Base-by-base conservation (phyloP, 2,888 invertebrate species). In the Philereme vetulata region DNA sequence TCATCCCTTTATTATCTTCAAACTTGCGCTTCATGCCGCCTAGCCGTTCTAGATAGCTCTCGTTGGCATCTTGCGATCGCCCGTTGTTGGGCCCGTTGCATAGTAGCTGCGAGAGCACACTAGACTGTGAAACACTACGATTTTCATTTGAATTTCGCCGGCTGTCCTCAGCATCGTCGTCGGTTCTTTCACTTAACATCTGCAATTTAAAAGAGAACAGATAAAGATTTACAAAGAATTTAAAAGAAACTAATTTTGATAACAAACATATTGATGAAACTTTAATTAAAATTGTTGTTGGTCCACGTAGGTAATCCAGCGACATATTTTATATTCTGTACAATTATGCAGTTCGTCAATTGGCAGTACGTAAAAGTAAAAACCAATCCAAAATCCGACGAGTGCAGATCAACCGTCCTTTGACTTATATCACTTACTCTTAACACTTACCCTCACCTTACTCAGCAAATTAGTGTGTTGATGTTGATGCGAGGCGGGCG, bases 141-240 rank as follows among this genome's bases (percentile, higher is more conserved):
- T 74, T 74, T 5, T 85, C 85, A 11, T 72, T 75, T 10, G 81
- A 75, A 69, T 83, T 86, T 74, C 86, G 93, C 71, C 93, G 91
- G 68, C 88, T 88, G 65, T 95, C 95, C 60, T 94, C 93, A 66
- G 95, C 94, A 71, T 96, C 96, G 71, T 96, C 96, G 73, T 96
- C 96, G 62, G 94, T 95, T 85, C 96, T 96, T 68, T 96, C 96
- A 80, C 96, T 97, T 66, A 97, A 90, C 83, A 97, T 94, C 96
- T 97, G 64, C 42, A 49, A 49, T 51, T 10, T 45, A 35, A 21
- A 21, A 56, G 44, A 3, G 7, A 4, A 21, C 21, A 21, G 21
- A 2, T 21, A 21, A 21, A 21, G 1, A 21, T 21, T 21, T 21
- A 21, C 21, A 21, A 21, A 21, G 21, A 21, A 2, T 21, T 21